Evolutionary conservation across 1,140 invertebrate species (phyloP), one percentile per base, ranked within the genome.

Genomic region (Meloidogyne chitwoodi): DNA sequence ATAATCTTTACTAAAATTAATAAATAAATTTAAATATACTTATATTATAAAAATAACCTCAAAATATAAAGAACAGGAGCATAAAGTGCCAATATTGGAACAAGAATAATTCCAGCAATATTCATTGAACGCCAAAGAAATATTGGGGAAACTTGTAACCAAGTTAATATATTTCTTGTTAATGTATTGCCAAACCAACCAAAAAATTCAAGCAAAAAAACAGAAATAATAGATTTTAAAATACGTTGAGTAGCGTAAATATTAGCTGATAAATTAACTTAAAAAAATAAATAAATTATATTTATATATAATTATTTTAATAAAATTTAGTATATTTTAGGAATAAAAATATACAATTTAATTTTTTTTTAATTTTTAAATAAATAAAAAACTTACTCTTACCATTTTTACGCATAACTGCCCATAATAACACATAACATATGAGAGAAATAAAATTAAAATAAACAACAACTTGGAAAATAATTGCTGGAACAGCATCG

Each of bases 161-260:
- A 34, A 0, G 29, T 67, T 19, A 67, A 41, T 41, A 67, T n/a
- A 67, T 67, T 67, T 8, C 65, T 31, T n/a, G 65, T 41, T 41
- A 67, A 41, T 41, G 65, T 34, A 22, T 67, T 67, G 22, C 65
- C 65, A 41, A 67, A 67, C 65, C 65, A 67, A 6, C 65, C 65
- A 41, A 67, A 67, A n/a, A 67, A 67, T 41, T 67, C 65, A 31
- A 67, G 65, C 22, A 67, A 8, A 26, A 67, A 67, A 41, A 67
- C 38, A 8, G 38, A 31, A 31, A 67, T 31, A n/a, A 67, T 67
- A 31, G 65, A 67, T 8, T 67, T 67, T 19, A 67, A 10, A 6
- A 67, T 67, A 41, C 65, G 65, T n/a, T 22, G 65, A 67, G 65
- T 67, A 8, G 48, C 48, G 1, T 56, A 56, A 56, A 56, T 19